Base-by-base conservation (phyloP, 53 echinoderm and acorn worm genomes). In the Paracentrotus lividus region DNA sequence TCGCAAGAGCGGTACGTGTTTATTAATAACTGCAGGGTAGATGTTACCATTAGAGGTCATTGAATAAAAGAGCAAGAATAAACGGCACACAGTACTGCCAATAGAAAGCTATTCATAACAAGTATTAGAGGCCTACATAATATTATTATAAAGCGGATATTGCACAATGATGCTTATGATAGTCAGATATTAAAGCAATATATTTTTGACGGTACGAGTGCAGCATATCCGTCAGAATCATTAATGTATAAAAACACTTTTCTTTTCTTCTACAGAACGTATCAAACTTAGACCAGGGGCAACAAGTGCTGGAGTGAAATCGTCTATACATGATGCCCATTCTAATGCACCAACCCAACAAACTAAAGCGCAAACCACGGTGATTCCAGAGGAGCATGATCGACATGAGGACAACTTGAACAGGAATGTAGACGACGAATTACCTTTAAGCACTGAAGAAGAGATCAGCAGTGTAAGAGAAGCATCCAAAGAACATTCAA, bases 221-320 rank as follows among this genome's bases (percentile, higher is more conserved):
- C 58, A 21, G 13, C 58, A 58, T 58, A 58, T 4, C 23, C 58
- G 7, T 51, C 7, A 12, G 7, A 59, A 23, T 59, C n/a, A 59
- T 59, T 59, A 59, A 21, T 59, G 59, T 59, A 59, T 75, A 20
- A 38, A 20, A 38, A 75, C 6, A 18, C 32, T 24, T n/a, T n/a
- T n/a, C 16, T 77, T 77, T 42, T 24, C 7, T 42, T 24, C 42
- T 24, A 2, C 8, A 85, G 85, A 27, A 24, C n/a, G 51, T 51
- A 45, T 5, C n/a, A 85, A 51, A 49, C n/a, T 2, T 15, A 85
- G 38, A 32, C 36, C 56, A 88, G 59, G 38, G 16, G 56, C 23
- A 54, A n/a, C 38, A 23, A 88, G 88, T 88, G 59, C 88, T 32
- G 40, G 59, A 18, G 31, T 34, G 38, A 88, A 88, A 88, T 56